Percentiles rank a stretch among this genome's conserved stretches.
Evolutionary conservation across 2,888 invertebrate genomes (phyloP).

Genomic region (Spilosoma lubricipeda): DNA sequence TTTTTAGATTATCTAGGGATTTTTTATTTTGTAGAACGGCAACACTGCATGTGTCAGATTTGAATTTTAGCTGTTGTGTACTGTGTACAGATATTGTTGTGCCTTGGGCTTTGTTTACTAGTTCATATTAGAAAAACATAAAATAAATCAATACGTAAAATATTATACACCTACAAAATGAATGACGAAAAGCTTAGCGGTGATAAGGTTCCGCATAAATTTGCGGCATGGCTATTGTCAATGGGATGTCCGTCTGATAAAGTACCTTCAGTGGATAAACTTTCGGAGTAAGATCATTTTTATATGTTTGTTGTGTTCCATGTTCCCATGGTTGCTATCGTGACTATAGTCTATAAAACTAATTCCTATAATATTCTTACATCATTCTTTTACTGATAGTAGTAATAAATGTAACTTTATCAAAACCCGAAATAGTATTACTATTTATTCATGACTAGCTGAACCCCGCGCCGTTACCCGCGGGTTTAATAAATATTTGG

Average conservation of each 20-base stretch:
- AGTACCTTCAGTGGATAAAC: constrained; percentile 74
- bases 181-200: constrained; percentile 67
- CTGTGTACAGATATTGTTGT: constrained; percentile 11
- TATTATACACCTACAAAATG: constrained; percentile 48
- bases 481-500: too few relatives aligned
- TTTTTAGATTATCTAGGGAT: too few relatives aligned
- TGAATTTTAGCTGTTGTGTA: constrained; percentile 34
- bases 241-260: constrained; percentile 79
- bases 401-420: not conserved
- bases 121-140: not conserved
- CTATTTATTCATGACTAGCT: too few relatives aligned
- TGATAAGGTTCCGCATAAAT: constrained; percentile 75
- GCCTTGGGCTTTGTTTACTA: not conserved
- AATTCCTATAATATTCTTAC: not conserved
- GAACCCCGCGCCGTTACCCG: too few relatives aligned
- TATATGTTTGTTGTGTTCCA: not conserved
- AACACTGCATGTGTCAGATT: too few relatives aligned
- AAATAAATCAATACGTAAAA: not conserved
- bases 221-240: constrained; percentile 74
- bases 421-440: too few relatives aligned
- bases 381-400: not conserved
- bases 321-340: not conserved
- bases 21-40: too few relatives aligned
- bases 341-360: not conserved
- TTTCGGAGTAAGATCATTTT: constrained; percentile 66